These are phyloP conservation scores for Ips nitidus DNA, from an alignment of 1,140 invertebrate genomes.

Conservation along the genomic window DNA sequence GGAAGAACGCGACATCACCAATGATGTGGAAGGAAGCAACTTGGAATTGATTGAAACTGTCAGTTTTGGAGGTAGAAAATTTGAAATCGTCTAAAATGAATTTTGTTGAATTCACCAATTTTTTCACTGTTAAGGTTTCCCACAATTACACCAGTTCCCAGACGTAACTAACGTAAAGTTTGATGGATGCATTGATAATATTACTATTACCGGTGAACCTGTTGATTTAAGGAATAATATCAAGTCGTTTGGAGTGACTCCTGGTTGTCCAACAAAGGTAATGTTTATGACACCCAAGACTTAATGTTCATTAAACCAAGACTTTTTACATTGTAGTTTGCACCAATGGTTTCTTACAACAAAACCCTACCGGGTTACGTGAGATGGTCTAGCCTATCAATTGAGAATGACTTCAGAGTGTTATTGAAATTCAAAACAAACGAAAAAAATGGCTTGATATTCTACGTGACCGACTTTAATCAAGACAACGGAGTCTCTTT, in stretches of 20 bases:
- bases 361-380: slow-evolving; percentile 64
- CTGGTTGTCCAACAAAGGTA: slow-evolving; percentile 84
- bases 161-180: slow-evolving; percentile 75
- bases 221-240: slow-evolving; percentile 78
- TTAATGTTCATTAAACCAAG: not conserved
- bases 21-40: slow-evolving; percentile 48
- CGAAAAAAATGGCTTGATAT: slow-evolving; percentile 75
- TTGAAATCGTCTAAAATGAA: not conserved
- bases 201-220: slow-evolving; percentile 71
- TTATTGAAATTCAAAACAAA: slow-evolving; percentile 88
- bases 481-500: slow-evolving; percentile 67
- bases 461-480: slow-evolving; percentile 68
- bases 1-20: slow-evolving; percentile 47
- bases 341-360: slow-evolving; percentile 63
- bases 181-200: slow-evolving; percentile 90
- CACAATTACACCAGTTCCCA: slow-evolving; percentile 64
- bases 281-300: slow-evolving; percentile 13
- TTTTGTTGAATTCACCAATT: not conserved
- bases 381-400: slow-evolving; percentile 60
- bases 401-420: slow-evolving; percentile 67
- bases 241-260: slow-evolving; percentile 76
- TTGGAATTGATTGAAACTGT: slow-evolving; percentile 59
- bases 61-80: slow-evolving; percentile 73
- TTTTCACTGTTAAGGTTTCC: slow-evolving; percentile 58
- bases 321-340: slow-evolving; percentile 39